Evolutionary conservation across 2,888 invertebrate species (phyloP).

Genomic region (Piscicola geometra): DNA sequence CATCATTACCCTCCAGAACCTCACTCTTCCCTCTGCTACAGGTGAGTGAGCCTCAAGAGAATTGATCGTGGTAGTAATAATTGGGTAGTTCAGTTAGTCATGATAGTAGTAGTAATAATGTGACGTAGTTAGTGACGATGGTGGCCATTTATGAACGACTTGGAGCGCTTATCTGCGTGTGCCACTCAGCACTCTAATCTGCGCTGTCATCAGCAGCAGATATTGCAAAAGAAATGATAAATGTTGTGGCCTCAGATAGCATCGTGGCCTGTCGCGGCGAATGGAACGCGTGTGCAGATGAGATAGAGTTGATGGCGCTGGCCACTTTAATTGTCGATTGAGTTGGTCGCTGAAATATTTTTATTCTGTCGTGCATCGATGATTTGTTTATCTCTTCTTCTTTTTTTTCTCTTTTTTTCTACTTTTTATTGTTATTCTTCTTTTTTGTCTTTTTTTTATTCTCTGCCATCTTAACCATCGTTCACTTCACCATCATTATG

Average conservation of each 20-base stretch:
- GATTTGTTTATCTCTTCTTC: neutral
- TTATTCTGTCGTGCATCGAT: conserved; percentile 5
- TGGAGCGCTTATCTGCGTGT: neutral
- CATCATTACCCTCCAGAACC: no score
- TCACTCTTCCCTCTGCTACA: no score
- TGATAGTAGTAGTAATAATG: no score
- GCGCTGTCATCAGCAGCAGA: conserved; percentile 30
- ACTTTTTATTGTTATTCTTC: neutral
- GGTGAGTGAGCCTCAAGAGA: no score
- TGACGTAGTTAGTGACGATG: no score
- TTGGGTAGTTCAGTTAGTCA: no score
- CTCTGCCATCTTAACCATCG: no score
- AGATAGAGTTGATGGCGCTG: conserved; percentile 36
- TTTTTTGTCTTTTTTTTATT: neutral
- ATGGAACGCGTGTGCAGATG: conserved; percentile 34
- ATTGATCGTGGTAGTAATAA: no score
- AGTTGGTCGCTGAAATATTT: conserved; percentile 19
- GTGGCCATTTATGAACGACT: no score
- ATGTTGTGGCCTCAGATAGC: conserved; percentile 25
- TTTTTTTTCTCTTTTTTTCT: neutral
- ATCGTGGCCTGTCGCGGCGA: conserved; percentile 2
- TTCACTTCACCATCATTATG: no score
- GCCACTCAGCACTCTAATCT: conserved; percentile 35
- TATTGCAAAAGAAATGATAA: conserved; percentile 33
- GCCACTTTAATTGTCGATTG: conserved; percentile 37